A percentile compares a stretch with the other conserved stretches of the same genome.
Conservation (phyloP, 1,140 invertebrate genomes). For the Leptestheria dahalacensis region DNA sequence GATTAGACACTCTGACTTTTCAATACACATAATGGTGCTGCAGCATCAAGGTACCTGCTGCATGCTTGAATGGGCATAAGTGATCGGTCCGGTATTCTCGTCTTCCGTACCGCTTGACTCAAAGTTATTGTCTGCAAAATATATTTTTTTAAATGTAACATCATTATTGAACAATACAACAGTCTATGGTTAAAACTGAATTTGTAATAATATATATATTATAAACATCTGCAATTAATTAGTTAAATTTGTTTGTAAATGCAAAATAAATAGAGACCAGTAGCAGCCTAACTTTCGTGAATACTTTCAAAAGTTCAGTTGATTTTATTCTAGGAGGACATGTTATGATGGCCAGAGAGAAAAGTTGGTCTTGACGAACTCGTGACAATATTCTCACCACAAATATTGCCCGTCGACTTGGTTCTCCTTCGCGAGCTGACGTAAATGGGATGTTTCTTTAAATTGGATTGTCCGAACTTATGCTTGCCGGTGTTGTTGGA, state of each 20-base stretch:
- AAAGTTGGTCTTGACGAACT: neutral
- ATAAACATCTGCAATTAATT: no score
- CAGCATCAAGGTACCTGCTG: neutral
- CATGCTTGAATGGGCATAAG: slow-evolving; percentile 4
- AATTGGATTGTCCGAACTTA: neutral
- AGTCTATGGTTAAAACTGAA: no score
- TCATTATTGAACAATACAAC: no score
- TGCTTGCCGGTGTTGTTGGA: neutral
- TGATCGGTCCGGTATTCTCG: neutral
- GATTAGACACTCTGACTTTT: no score
- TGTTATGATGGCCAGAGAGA: neutral
- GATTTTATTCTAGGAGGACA: neutral
- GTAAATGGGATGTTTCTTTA: neutral
- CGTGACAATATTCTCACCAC: neutral
- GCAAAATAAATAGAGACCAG: no score
- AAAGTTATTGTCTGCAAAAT: neutral
- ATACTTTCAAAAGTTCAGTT: no score
- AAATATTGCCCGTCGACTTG: slow-evolving; percentile 7
- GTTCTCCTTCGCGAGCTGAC: slow-evolving; percentile 2
- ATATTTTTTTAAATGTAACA: no score
- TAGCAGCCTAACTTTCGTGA: no score
- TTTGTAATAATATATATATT: no score
- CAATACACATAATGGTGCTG: no score
- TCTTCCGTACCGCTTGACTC: neutral
- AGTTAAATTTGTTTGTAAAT: no score